A percentile compares a stretch with the other conserved stretches of the same genome.
These are phyloP conservation scores for Maniola jurtina DNA, from an alignment of 1,140 invertebrate species.

Conservation along the genomic window DNA sequence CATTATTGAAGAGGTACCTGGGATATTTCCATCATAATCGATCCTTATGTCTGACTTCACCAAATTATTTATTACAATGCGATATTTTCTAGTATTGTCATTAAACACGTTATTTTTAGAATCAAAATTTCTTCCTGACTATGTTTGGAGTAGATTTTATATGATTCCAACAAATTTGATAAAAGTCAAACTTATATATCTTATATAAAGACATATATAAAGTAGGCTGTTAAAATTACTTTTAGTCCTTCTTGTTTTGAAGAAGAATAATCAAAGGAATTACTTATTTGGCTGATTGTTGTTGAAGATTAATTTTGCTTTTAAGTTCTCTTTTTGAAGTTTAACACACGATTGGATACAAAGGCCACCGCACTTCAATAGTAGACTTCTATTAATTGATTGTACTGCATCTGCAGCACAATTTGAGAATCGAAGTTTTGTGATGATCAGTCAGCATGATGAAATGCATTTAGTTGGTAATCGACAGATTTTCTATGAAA, in stretches of 20 bases:
- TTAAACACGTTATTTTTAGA: no score
- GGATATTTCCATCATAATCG: no score
- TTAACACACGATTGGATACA: constrained; percentile 45
- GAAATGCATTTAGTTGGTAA: background rate
- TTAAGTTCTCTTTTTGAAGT: constrained; percentile 44
- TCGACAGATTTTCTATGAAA: constrained; percentile 16
- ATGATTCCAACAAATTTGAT: no score
- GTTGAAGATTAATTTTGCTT: constrained; percentile 6
- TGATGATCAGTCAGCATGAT: constrained; percentile 18
- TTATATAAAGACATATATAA: no score
- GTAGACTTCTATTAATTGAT: constrained; percentile 36
- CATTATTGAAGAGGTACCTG: no score
- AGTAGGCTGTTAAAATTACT: background rate
- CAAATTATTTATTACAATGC: no score
- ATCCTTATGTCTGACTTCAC: no score
- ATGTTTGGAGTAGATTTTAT: no score
- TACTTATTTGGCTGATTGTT: background rate
- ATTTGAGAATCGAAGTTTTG: constrained; percentile 20
- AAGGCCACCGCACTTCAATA: constrained; percentile 37
- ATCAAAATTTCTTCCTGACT: no score
- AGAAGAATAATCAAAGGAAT: constrained; percentile 15
- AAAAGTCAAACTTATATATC: no score
- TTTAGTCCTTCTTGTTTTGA: constrained; percentile 20
- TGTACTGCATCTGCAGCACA: constrained; percentile 33
- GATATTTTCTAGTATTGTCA: no score